Percentiles rank a stretch among this genome's conserved stretches.
Evolutionary conservation across 2,113 vertebrate species (phyloP).

Genomic region (Clinocottus analis): DNA sequence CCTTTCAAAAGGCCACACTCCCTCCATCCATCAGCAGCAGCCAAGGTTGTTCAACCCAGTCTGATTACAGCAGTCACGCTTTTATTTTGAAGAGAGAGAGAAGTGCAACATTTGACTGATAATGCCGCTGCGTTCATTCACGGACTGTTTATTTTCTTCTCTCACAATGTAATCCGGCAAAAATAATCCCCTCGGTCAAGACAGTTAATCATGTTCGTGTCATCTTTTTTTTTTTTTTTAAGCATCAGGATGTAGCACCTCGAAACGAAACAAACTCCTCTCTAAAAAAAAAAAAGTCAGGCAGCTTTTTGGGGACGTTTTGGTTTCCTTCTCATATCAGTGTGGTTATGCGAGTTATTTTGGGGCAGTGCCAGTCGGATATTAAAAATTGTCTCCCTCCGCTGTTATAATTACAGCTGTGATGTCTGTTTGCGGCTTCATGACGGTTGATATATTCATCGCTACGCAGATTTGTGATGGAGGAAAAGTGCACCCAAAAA

Average conservation of each 20-base stretch:
- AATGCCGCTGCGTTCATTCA: constrained; percentile 35
- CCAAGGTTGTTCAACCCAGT: constrained; percentile 74
- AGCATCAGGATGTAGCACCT: constrained; percentile 10
- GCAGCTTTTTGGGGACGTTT: constrained; percentile 7
- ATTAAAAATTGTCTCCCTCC: constrained; percentile 35
- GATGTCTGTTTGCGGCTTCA: constrained; percentile 38
- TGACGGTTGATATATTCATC: constrained; percentile 28
- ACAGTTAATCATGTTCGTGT: constrained; percentile 17
- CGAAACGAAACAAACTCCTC: constrained; percentile 4
- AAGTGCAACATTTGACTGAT: constrained; percentile 59
- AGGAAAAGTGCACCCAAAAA: neutral
- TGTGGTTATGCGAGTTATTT: constrained; percentile 49
- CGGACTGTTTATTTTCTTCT: constrained; percentile 27
- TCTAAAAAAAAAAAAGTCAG: constrained; percentile 4
- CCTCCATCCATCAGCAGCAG: constrained; percentile 79
- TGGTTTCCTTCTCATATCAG: constrained; percentile 31
- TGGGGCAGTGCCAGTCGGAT: constrained; percentile 16
- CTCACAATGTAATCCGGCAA: constrained; percentile 18
- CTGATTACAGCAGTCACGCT: constrained; percentile 77
- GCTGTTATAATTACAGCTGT: constrained; percentile 53
- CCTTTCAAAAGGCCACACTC: constrained; percentile 83
- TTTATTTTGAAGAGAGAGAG: constrained; percentile 56
- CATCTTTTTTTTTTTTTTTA: neutral
- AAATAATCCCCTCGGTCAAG: constrained; percentile 17
- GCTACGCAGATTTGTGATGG: constrained; percentile 19